Conservation (phyloP, 1,140 invertebrate genomes). For the Drosophila neocordata region DNA sequence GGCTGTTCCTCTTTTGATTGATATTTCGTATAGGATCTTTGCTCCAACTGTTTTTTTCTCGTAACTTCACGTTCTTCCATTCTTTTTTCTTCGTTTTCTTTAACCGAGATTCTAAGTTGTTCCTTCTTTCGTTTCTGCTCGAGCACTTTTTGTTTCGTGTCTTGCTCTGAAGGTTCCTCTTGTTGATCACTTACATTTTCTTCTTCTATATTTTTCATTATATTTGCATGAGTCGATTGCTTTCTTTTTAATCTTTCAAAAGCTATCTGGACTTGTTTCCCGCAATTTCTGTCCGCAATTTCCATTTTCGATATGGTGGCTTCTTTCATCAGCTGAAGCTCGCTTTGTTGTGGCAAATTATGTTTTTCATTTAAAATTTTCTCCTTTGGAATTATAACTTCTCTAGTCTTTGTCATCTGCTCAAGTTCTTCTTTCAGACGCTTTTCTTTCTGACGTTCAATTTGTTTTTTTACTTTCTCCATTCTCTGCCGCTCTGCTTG, state of each 20-base stretch:
- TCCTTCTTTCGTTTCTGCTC: not conserved
- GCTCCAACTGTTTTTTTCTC: not conserved
- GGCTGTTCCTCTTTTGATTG: not conserved
- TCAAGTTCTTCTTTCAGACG: not conserved
- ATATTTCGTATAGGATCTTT: not conserved
- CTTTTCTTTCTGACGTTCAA: not conserved
- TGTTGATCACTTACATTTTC: not conserved
- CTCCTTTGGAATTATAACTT: not conserved
- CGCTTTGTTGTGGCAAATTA: not conserved
- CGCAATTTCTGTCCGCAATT: not conserved
- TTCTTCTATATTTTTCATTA: not conserved
- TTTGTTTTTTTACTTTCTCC: not conserved
- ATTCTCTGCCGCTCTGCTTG: not conserved
- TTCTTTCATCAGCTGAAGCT: not conserved
- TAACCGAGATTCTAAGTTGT: not conserved
- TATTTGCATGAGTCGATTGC: too few species aligned
- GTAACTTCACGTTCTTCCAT: not conserved
- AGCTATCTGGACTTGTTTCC: too few species aligned
- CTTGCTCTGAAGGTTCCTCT: not conserved
- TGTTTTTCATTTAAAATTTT: not conserved
- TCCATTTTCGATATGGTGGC: not conserved
- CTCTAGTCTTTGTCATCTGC: not conserved
- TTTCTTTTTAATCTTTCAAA: too few species aligned
- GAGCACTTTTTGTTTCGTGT: too few species aligned
- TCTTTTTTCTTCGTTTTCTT: not conserved